Evolutionary conservation across 1,140 invertebrate genomes (phyloP).

Genomic region (Diprion similis): DNA sequence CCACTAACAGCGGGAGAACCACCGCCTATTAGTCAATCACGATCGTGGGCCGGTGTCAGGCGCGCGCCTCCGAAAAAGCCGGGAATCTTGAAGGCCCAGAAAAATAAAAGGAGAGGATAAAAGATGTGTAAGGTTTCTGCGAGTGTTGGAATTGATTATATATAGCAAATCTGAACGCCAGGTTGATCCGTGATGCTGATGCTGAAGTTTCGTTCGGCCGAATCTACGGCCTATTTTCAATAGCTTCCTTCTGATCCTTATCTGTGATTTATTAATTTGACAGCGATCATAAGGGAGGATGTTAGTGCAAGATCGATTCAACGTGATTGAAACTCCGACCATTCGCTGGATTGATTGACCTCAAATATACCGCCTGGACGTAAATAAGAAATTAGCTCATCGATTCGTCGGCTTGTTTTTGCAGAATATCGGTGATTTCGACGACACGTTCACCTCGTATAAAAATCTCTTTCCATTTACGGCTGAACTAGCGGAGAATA

Average conservation of each 20-base stretch:
- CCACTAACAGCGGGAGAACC: neutral
- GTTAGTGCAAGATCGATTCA: too few relatives aligned
- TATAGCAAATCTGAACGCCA: neutral
- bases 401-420: too few relatives aligned
- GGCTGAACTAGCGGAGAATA: neutral
- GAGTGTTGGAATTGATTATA: neutral
- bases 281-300: too few relatives aligned
- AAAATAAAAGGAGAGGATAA: neutral
- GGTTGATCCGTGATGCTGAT: neutral
- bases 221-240: too few relatives aligned
- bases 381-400: neutral
- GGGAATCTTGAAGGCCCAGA: neutral
- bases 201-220: neutral
- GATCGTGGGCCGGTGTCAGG: neutral
- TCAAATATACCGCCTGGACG: neutral
- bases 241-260: too few relatives aligned
- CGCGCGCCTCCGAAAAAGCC: neutral
- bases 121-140: neutral
- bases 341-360: neutral
- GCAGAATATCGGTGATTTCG: too few relatives aligned
- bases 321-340: neutral
- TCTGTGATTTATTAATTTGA: too few relatives aligned
- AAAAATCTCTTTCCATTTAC: too few relatives aligned
- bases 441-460: neutral
- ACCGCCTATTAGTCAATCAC: slow-evolving; percentile 5